Conservation (phyloP, 1,140 invertebrate genomes). For the Drosophila kurseongensis region DNA sequence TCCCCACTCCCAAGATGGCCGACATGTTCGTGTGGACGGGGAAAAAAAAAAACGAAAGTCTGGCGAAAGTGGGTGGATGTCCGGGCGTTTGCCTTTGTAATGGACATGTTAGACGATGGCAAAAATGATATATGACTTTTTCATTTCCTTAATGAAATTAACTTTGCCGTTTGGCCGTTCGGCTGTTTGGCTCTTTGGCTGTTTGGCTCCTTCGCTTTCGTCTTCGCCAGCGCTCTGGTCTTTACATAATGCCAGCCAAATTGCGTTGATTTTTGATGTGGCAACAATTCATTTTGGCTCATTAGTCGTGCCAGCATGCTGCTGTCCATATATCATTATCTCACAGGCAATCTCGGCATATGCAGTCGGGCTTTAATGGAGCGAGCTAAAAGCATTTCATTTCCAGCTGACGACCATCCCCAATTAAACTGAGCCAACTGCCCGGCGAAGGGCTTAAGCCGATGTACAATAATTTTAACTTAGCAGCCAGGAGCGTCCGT, state of each 20-base stretch:
- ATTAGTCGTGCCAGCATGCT: constrained; percentile 73
- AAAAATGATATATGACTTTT: constrained; percentile 83
- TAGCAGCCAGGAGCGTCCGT: constrained; percentile 41
- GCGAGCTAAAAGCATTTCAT: constrained; percentile 56
- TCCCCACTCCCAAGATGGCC: constrained; percentile 35
- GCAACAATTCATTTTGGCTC: constrained; percentile 81
- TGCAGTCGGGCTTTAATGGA: constrained; percentile 54
- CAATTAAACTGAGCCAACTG: constrained; percentile 43
- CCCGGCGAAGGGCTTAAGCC: constrained; percentile 52
- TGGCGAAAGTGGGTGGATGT: constrained; percentile 20
- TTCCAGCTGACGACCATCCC: constrained; percentile 12
- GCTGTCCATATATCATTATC: constrained; percentile 74
- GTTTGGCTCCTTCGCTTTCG: background rate
- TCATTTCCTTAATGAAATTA: constrained; percentile 83
- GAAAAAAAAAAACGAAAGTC: constrained; percentile 4
- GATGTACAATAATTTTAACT: constrained; percentile 63
- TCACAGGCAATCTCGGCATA: constrained; percentile 51
- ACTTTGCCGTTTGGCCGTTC: constrained; percentile 50
- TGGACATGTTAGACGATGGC: constrained; percentile 80
- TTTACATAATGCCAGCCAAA: constrained; percentile 79
- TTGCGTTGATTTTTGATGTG: constrained; percentile 82
- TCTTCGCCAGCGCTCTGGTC: constrained; percentile 23
- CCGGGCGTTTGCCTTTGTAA: constrained; percentile 62
- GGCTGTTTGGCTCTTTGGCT: too few species aligned
- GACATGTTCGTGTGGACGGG: constrained; percentile 4